phyloP scores from a whole-genome alignment of 2,888 invertebrate species.

The Drosophila pseudotakahashii region DNA sequence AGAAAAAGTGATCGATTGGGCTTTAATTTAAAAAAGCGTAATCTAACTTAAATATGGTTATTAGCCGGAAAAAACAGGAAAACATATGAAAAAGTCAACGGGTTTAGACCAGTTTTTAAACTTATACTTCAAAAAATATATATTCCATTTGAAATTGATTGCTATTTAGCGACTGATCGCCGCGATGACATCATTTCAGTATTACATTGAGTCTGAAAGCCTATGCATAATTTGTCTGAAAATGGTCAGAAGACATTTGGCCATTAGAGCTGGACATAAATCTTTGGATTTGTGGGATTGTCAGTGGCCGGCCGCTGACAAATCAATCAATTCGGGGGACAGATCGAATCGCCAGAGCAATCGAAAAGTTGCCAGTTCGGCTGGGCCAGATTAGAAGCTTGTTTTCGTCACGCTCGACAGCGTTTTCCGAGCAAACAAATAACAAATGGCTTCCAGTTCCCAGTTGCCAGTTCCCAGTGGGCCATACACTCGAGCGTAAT shows the following conservation, averaged over 20 bases:
- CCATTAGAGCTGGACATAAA: constrained; percentile 61
- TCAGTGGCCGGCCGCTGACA: constrained; percentile 61
- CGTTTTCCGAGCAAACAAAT: constrained; percentile 19
- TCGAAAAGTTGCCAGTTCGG: constrained; percentile 41
- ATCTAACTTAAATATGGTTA: too few species aligned
- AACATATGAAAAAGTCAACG: background rate
- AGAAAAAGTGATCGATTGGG: background rate
- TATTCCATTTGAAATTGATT: constrained; percentile 5
- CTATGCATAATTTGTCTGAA: constrained; percentile 75
- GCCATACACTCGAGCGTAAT: constrained; percentile 56
- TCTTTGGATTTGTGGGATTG: constrained; percentile 52
- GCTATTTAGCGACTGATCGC: constrained; percentile 14
- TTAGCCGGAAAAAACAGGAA: background rate
- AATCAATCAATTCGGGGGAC: constrained; percentile 64
- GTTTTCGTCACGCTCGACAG: constrained; percentile 38
- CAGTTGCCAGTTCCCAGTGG: constrained; percentile 16
- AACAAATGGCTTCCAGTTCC: constrained; percentile 32
- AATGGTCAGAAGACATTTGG: constrained; percentile 67
- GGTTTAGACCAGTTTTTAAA: too few species aligned
- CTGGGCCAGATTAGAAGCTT: constrained; percentile 37
- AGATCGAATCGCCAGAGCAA: constrained; percentile 43
- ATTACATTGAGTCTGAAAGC: constrained; percentile 23
- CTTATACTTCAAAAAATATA: background rate
- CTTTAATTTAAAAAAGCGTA: too few species aligned
- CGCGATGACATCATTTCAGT: constrained; percentile 64